Percentiles rank a stretch among this genome's conserved stretches.
These are phyloP conservation scores for Drosophila gaucha DNA, from an alignment of 2,888 invertebrate genomes.

Conservation along the genomic window DNA sequence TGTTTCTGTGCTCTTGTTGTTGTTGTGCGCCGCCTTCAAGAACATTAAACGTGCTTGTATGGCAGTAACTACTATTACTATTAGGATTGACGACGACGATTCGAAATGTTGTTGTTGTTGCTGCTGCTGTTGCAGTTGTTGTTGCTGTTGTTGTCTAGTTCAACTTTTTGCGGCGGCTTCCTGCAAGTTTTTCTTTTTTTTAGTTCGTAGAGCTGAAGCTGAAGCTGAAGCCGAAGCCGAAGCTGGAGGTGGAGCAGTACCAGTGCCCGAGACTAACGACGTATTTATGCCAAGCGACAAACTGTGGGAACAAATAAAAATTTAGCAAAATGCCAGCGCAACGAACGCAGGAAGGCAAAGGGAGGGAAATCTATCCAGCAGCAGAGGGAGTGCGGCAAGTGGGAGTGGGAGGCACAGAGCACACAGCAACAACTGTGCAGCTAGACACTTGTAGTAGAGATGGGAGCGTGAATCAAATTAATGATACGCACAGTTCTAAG, in stretches of 20 bases:
- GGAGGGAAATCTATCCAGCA: neutral
- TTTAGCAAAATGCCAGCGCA: slow-evolving; percentile 69
- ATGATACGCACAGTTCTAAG: neutral
- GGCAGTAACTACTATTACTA: slow-evolving; percentile 72
- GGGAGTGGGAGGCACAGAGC: slow-evolving; percentile 25
- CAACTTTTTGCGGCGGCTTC: slow-evolving; percentile 68
- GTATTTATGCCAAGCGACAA: slow-evolving; percentile 79
- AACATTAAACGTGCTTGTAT: slow-evolving; percentile 79
- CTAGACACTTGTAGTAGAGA: slow-evolving; percentile 10
- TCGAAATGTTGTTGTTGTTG: slow-evolving; percentile 31
- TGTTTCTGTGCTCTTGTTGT: slow-evolving; percentile 9
- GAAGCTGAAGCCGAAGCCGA: slow-evolving; percentile 28
- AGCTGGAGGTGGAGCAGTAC: slow-evolving; percentile 29
- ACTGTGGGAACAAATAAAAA: slow-evolving; percentile 79
- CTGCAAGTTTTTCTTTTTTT: slow-evolving; percentile 59
- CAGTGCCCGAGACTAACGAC: slow-evolving; percentile 62
- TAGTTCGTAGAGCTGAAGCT: slow-evolving; percentile 41
- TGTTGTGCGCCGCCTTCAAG: slow-evolving; percentile 63
- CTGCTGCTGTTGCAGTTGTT: slow-evolving; percentile 15
- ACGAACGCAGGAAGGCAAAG: slow-evolving; percentile 11
- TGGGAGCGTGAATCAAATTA: slow-evolving; percentile 16
- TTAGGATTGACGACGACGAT: slow-evolving; percentile 46
- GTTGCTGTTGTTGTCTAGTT: slow-evolving; percentile 53
- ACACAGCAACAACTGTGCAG: neutral
- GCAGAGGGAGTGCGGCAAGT: slow-evolving; percentile 4